Evolutionary conservation across 2,797 vertebrate species (phyloP).

Genomic region (Capromys pilorides): DNA sequence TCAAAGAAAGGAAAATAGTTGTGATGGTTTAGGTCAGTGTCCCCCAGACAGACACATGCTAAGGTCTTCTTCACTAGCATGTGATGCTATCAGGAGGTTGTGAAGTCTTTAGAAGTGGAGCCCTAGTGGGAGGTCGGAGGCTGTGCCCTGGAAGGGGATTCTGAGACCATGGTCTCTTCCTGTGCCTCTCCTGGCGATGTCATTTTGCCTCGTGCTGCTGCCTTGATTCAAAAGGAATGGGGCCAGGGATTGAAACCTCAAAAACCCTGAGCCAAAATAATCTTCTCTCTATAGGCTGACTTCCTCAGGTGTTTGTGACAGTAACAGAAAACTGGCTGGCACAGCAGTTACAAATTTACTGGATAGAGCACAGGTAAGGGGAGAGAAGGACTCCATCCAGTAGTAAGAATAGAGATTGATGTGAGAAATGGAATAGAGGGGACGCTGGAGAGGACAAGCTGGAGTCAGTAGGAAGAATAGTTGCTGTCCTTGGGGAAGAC

Average conservation of each 20-base stretch:
- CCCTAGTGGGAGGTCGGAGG: background rate
- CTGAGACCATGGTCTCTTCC: background rate
- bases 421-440: background rate
- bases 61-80: background rate
- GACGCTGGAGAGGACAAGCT: background rate
- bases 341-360: too few relatives aligned
- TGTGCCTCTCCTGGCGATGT: background rate
- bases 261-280: background rate
- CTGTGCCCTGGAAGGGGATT: background rate
- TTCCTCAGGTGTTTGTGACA: background rate
- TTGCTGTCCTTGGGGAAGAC: background rate
- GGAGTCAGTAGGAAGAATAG: background rate
- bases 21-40: background rate
- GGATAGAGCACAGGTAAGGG: background rate
- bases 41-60: rapidly evolving
- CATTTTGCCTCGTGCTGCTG: background rate
- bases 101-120: background rate
- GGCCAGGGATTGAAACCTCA: background rate
- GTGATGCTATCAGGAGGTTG: background rate
- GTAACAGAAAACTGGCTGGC: background rate
- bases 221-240: background rate
- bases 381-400: background rate
- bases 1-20: background rate
- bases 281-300: background rate
- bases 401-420: background rate